Percentiles rank a stretch among this genome's conserved stretches.
These are phyloP conservation scores for Drosophila orosa DNA, from an alignment of 1,140 invertebrate species.

Conservation along the genomic window DNA sequence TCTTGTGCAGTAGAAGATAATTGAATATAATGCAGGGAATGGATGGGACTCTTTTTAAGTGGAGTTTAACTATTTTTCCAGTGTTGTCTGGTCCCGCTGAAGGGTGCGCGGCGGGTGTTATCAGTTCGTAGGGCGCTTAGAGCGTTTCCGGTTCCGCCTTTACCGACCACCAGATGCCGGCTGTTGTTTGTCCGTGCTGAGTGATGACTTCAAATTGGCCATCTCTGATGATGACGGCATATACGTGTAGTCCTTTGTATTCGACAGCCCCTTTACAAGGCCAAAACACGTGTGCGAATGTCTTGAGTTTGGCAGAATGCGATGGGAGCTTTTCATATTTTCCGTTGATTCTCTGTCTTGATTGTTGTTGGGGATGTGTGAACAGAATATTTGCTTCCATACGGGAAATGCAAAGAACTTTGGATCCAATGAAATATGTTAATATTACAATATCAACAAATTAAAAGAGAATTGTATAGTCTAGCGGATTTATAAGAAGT, in stretches of 20 bases:
- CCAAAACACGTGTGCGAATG: conserved; percentile 61
- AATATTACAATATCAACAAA: no score
- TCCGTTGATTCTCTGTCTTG: conserved; percentile 13
- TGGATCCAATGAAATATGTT: background rate
- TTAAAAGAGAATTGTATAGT: no score
- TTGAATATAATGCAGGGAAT: no score
- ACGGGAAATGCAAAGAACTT: background rate
- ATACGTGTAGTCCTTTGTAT: conserved; percentile 62
- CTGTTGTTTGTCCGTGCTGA: conserved; percentile 75
- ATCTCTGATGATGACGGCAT: conserved; percentile 63
- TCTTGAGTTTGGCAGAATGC: conserved; percentile 17
- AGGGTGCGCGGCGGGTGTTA: conserved; percentile 38
- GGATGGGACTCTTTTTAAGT: accelerated
- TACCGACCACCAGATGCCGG: conserved; percentile 36
- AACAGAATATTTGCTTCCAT: background rate
- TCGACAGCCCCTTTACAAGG: conserved; percentile 36
- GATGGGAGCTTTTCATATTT: conserved; percentile 13
- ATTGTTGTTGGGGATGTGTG: background rate
- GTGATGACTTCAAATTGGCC: conserved; percentile 81
- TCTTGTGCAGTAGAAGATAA: no score
- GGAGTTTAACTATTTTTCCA: conserved; percentile 2
- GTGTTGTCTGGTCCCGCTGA: conserved; percentile 14
- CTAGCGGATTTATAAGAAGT: no score
- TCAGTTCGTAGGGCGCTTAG: conserved; percentile 28
- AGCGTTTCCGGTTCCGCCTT: conserved; percentile 42